Percentiles rank a stretch among this genome's conserved stretches.
These are phyloP conservation scores for Pseudococcus longispinus DNA, from an alignment of 2,888 invertebrate species.

Conservation along the genomic window DNA sequence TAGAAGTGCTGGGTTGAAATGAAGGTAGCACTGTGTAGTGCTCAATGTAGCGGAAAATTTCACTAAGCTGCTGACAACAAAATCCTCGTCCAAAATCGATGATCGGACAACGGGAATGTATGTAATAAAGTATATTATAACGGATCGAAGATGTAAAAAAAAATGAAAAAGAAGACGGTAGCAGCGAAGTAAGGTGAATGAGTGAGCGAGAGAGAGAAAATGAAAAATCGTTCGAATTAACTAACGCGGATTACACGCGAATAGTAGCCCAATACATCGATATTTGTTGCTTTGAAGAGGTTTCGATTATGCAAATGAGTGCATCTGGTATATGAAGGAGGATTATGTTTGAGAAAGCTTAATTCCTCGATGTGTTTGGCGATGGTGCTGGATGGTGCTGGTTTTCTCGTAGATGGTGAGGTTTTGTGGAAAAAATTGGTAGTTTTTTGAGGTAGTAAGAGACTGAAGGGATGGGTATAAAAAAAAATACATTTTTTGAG, in stretches of 20 bases:
- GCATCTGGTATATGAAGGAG: neutral
- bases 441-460: neutral
- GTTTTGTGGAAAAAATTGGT: neutral
- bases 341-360: no score
- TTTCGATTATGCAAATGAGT: neutral
- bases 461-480: neutral
- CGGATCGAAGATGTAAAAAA: neutral
- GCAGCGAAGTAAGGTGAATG: neutral
- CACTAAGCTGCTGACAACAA: neutral
- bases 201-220: neutral
- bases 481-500: no score
- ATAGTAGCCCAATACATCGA: neutral
- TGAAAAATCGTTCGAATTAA: conserved; percentile 40
- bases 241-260: neutral
- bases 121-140: neutral
- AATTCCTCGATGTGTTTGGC: no score
- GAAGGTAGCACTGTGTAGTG: neutral
- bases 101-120: neutral
- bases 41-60: conserved; percentile 13
- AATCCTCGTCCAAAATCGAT: neutral
- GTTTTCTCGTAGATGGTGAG: neutral
- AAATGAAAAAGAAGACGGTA: neutral
- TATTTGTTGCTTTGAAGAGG: neutral
- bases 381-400: neutral
- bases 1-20: neutral